Conservation (phyloP, 2,888 invertebrate genomes). For the Alloplasta piceator region DNA sequence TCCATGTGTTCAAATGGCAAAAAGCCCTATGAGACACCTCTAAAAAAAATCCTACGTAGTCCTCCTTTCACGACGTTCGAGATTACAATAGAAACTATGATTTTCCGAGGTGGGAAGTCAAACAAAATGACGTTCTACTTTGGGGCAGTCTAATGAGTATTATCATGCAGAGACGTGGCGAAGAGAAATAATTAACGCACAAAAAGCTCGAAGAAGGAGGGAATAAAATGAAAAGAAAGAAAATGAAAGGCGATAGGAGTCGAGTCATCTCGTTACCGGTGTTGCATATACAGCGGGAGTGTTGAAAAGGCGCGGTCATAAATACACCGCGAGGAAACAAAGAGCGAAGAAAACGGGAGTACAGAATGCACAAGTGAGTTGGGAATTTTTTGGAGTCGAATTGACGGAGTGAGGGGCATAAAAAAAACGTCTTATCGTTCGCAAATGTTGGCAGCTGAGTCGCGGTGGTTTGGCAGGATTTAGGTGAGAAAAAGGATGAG, state of each 20-base stretch:
- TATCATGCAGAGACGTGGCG: too few relatives aligned
- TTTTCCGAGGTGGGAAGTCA: too few relatives aligned
- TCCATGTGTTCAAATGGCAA: too few relatives aligned
- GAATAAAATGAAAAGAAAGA: background rate
- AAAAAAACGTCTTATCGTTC: background rate
- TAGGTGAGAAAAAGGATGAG: constrained; percentile 12
- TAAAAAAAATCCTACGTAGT: too few relatives aligned
- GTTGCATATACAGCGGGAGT: background rate
- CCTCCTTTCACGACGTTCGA: too few relatives aligned
- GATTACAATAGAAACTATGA: too few relatives aligned
- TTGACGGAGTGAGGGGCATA: background rate
- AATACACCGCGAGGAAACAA: constrained; percentile 30
- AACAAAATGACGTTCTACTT: too few relatives aligned
- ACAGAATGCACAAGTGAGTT: background rate
- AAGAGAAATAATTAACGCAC: too few relatives aligned
- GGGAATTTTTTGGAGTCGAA: background rate
- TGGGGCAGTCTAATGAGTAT: too few relatives aligned
- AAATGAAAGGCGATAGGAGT: constrained; percentile 24
- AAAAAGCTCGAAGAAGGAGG: too few relatives aligned
- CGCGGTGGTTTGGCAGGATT: constrained; percentile 4
- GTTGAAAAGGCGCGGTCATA: constrained; percentile 38
- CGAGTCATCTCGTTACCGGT: constrained; percentile 33
- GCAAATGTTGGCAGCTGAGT: background rate
- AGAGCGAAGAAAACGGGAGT: background rate
- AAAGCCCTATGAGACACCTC: too few relatives aligned